Evolutionary conservation across 2,888 invertebrate species (phyloP).

Genomic region (Phalera bucephala): DNA sequence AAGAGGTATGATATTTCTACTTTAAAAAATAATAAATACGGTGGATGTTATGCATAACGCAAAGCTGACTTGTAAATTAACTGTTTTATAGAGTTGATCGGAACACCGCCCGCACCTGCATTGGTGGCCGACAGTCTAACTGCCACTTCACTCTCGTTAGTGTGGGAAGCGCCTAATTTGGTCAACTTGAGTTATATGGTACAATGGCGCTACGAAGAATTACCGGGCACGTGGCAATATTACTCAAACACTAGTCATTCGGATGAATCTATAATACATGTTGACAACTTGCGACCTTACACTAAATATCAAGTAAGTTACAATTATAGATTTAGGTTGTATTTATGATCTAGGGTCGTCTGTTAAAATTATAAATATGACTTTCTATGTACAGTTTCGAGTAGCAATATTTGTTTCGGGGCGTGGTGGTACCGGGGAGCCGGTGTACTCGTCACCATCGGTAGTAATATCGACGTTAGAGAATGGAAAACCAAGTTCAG

Average conservation of each 20-base stretch:
- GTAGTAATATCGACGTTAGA: conserved; percentile 89
- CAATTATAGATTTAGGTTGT: no score
- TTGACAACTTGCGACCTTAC: conserved; percentile 92
- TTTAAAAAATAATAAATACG: no score
- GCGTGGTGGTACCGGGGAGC: conserved; percentile 86
- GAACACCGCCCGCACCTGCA: conserved; percentile 88
- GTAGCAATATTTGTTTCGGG: conserved; percentile 91
- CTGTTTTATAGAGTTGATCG: conserved; percentile 82
- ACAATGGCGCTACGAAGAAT: conserved; percentile 89
- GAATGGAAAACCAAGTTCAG: conserved; percentile 89
- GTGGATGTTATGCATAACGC: no score
- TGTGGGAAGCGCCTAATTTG: conserved; percentile 87
- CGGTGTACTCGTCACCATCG: conserved; percentile 89
- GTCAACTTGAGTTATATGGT: conserved; percentile 85
- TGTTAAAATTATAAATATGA: neutral
- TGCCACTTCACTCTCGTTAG: conserved; percentile 90
- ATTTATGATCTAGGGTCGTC: no score
- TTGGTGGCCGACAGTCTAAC: conserved; percentile 90
- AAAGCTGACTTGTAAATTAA: no score
- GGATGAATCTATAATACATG: conserved; percentile 85
- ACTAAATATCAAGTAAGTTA: conserved; percentile 94
- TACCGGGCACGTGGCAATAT: conserved; percentile 91
- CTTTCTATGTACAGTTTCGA: conserved; percentile 86
- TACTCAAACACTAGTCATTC: conserved; percentile 89
- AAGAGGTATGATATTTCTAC: conserved; percentile 86